Evolutionary conservation across 2,888 invertebrate genomes (phyloP).

Genomic region (Maniola hyperantus): DNA sequence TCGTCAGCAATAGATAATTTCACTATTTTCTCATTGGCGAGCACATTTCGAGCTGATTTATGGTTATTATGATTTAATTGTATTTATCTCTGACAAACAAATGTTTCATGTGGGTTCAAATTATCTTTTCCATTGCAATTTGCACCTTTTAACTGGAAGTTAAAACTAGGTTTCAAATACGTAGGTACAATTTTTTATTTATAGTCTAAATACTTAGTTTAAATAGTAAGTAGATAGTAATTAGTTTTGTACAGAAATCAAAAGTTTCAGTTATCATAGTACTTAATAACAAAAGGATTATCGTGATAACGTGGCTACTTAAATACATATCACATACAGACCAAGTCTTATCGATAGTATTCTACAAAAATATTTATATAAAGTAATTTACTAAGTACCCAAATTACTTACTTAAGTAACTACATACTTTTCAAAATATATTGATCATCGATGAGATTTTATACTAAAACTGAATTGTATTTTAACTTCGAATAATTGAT

Average conservation of each 20-base stretch:
- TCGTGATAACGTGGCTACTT: slow-evolving; percentile 3
- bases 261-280: not conserved
- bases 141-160: not conserved
- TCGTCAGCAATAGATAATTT: slow-evolving; percentile 62
- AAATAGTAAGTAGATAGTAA: not conserved
- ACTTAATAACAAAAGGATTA: slow-evolving; percentile 21
- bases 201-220: too few species aligned
- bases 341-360: slow-evolving; percentile 20
- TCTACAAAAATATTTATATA: not conserved
- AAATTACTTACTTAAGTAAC: too few species aligned
- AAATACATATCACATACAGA: not conserved
- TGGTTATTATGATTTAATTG: slow-evolving; percentile 22
- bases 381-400: not conserved
- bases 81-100: slow-evolving; percentile 22
- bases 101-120: not conserved
- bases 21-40: slow-evolving; percentile 49
- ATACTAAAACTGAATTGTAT: not conserved
- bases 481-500: too few species aligned
- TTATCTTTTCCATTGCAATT: not conserved
- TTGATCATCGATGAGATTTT: not conserved
- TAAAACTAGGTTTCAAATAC: not conserved
- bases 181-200: not conserved
- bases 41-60: slow-evolving; percentile 26
- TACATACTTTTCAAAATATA: too few species aligned
- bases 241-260: not conserved